Base-by-base conservation (phyloP, 2,113 vertebrate genomes). In the Marmota flaviventris region DNA sequence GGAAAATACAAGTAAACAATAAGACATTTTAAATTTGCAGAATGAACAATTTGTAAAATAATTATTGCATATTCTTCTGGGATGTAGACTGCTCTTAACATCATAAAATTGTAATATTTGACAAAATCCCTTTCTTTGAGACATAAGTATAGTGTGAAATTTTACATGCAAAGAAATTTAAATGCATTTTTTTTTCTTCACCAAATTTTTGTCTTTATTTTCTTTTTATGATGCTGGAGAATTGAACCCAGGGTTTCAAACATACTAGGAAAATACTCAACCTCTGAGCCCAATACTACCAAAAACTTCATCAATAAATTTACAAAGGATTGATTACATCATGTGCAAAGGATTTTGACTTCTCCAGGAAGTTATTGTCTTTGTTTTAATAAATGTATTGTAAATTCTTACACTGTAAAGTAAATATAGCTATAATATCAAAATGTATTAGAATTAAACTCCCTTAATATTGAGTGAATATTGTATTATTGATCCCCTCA, bases 291-390 rank as follows among this genome's bases (percentile, higher is more conserved):
- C 20, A 24, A 63, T 22, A 63, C 25, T 22, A 9, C 61, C 61
- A 63, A 63, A 2, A 24, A 3, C 3, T 24, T 90, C 8, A 27
- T 3, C 4, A 73, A 39, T 39, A 89, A 65, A 51, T 78, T 95
- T 6, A 34, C 34, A 48, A n/a, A 8, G 0, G 9, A 39, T 16
- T n/a, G 8, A 67, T 0, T 58, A 2, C 0, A 5, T 73, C 34
- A 42, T 45, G 5, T 51, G 72, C 56, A n/a, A 61, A 18, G 18
- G 8, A 75, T 39, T 76, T 3, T 2, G 11, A 65, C 1, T 85
- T 79, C 29, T 92, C 42, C 8, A 8, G 29, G 2, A 5, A 37
- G 42, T 20, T 37, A 56, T 27, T 81, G 2, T 63, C 10, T 42
- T 86, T 72, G 1, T 37, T 73, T 91, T 63, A 9, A 6, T 85